phyloP scores from a whole-genome alignment of 2,113 vertebrate species.

The Tachycineta bicolor region DNA sequence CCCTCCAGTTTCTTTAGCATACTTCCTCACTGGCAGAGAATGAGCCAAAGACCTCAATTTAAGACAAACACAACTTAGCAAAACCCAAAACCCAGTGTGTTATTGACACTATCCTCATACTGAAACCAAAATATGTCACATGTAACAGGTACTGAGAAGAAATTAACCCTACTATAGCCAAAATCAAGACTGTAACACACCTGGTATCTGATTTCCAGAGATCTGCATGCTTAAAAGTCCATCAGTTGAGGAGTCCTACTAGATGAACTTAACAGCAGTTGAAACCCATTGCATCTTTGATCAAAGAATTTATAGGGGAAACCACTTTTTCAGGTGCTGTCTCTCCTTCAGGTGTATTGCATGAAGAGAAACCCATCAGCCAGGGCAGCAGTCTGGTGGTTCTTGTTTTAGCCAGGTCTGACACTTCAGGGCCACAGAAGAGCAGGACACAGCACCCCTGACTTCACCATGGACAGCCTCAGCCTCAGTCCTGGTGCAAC shows the following conservation, averaged over 20 bases:
- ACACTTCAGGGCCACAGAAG: neutral
- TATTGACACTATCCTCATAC: neutral
- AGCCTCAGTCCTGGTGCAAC: accelerated
- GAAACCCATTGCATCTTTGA: neutral
- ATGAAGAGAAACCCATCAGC: neutral
- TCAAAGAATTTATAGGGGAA: neutral
- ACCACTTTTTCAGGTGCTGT: neutral
- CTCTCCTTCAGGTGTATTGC: neutral
- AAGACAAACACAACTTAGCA: neutral
- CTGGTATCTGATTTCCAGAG: neutral
- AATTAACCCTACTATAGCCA: neutral
- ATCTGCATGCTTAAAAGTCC: neutral
- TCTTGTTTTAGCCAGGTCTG: neutral
- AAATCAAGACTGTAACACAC: neutral
- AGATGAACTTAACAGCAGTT: neutral
- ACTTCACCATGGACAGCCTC: neutral
- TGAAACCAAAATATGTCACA: neutral
- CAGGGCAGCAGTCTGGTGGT: neutral
- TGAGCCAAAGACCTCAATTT: neutral
- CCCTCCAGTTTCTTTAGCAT: neutral
- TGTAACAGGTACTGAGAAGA: neutral
- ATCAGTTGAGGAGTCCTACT: neutral
- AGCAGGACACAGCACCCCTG: neutral
- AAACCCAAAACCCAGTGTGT: neutral
- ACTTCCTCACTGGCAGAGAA: neutral